Evolutionary conservation across 2,797 vertebrate genomes (phyloP), one percentile per base, ranked within the genome.

Genomic region (Xenopus petersii): DNA sequence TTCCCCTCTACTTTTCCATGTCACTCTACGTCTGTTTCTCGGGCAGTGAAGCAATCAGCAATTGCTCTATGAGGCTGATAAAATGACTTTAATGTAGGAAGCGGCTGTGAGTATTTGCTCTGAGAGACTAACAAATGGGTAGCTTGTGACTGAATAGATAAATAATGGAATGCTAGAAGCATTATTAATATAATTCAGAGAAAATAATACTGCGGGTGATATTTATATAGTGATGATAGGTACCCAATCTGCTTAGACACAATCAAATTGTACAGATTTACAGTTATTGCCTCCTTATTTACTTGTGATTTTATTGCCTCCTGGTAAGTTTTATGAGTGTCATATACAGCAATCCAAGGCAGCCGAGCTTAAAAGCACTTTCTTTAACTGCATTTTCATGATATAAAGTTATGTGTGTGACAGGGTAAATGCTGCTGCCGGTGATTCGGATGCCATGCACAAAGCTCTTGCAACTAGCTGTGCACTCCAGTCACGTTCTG

Each of bases 81-180:
- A 54, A 54, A 54, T 54, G 21, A 75, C 36, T 42, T 42, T 9
- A 42, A 6, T 75, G 63, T 47, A 75, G 67, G 56, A 68, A 15
- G 66, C 65, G 30, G 26, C 66, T 75, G 63, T 75, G 66, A 64
- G 63, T 49, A 63, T 46, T 61, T 10, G 33, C 66, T 56, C 51
- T 54, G 26, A 69, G 26, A 63, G 66, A 75, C 66, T 67, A 74
- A 46, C 46, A 60, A 69, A 69, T 69, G 48, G 48, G 68, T 75
- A 56, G 26, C 48, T 75, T 75, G 66, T 48, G 68, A 60, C 73
- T 75, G 59, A 74, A 74, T 62, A 69, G 69, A 75, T 64, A 75
- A 69, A 54, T 75, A 65, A 59, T 48, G 73, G 48, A 69, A 68
- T 68, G 73, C 36, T 68, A 75, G 59, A 21, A n/a, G 66, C 26